Percentiles rank a stretch among this genome's conserved stretches.
Conservation (phyloP, 2,113 vertebrate genomes). For the Perca schrenkii region DNA sequence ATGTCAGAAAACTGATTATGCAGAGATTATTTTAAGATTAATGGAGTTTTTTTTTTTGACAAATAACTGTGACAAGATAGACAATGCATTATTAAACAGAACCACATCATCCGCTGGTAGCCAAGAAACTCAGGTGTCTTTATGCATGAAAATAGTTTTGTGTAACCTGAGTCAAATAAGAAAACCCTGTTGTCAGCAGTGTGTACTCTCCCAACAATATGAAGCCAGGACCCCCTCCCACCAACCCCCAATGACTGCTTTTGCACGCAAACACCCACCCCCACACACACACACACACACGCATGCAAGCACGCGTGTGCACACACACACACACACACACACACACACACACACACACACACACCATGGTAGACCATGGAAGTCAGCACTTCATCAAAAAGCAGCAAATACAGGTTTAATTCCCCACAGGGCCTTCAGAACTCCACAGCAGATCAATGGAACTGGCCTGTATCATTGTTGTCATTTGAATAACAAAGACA, state of each 20-base stretch:
- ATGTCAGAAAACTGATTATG: constrained; percentile 26
- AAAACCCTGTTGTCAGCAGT: constrained; percentile 67
- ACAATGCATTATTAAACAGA: constrained; percentile 39
- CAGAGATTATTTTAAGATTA: constrained; percentile 28
- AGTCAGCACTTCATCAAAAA: constrained; percentile 81
- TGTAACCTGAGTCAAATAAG: constrained; percentile 42
- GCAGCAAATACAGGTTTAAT: constrained; percentile 66
- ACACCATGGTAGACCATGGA: constrained; percentile 10
- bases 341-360: constrained; percentile 21
- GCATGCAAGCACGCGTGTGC: background rate
- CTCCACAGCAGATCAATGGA: constrained; percentile 72
- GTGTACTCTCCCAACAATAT: constrained; percentile 41
- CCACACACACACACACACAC: background rate
- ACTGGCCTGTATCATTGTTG: constrained; percentile 46
- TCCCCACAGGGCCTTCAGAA: constrained; percentile 60
- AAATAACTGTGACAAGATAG: constrained; percentile 19
- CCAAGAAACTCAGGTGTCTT: constrained; percentile 17
- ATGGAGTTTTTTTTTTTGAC: constrained; percentile 22
- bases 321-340: constrained; percentile 8
- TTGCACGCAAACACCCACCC: background rate
- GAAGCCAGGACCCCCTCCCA: constrained; percentile 33
- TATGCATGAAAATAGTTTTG: constrained; percentile 27
- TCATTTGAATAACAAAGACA: constrained; percentile 46
- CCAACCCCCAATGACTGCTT: constrained; percentile 4
- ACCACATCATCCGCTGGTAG: background rate